phyloP scores from a whole-genome alignment of 2,888 invertebrate genomes.

The Labia minor region DNA sequence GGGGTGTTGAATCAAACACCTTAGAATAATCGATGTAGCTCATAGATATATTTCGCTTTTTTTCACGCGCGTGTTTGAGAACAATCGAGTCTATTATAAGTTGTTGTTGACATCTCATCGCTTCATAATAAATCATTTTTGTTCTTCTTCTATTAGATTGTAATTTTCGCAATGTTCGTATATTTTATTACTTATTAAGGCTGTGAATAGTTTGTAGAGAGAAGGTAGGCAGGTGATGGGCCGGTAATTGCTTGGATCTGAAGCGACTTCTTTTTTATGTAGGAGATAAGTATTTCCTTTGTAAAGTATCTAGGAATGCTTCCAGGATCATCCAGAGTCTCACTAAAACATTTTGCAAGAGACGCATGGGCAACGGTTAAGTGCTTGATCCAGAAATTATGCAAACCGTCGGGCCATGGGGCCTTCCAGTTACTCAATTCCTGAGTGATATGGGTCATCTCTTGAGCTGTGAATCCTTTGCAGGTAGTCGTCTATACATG shows the following conservation, averaged over 20 bases:
- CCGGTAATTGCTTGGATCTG: background rate
- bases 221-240: conserved; percentile 9
- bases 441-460: no score
- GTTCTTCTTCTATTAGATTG: background rate
- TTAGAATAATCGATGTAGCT: background rate
- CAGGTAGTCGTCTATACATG: no score
- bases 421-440: no score
- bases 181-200: conserved; percentile 13
- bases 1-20: conserved; percentile 16
- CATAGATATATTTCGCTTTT: background rate
- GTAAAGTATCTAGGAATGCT: no score
- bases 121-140: background rate
- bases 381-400: no score
- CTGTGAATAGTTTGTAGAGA: conserved; percentile 16
- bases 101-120: conserved; percentile 19
- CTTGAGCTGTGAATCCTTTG: no score
- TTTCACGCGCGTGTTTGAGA: conserved; percentile 17
- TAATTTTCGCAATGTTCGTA: background rate
- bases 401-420: no score
- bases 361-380: no score
- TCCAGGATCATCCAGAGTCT: no score
- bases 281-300: no score
- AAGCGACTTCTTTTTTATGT: no score
- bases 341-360: no score
- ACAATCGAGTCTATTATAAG: conserved; percentile 20